These are phyloP conservation scores for Nannospalax galili DNA, from an alignment of 2,113 vertebrate genomes.

Conservation along the genomic window DNA sequence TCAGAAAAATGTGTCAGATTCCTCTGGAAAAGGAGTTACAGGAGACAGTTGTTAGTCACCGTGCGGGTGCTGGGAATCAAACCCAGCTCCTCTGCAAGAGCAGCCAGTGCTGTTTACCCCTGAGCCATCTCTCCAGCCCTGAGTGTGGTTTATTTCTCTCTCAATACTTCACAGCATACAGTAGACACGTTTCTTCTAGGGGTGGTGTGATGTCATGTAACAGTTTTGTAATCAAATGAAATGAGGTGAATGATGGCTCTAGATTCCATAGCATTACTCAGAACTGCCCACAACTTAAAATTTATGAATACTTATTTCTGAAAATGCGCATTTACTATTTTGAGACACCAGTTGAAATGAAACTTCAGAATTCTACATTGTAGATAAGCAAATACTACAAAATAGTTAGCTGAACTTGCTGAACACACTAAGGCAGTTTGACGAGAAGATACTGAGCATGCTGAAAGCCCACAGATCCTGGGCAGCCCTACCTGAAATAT, in stretches of 20 bases:
- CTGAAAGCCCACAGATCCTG: background rate
- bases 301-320: background rate
- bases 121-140: too few species aligned
- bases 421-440: background rate
- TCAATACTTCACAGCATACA: background rate
- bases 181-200: background rate
- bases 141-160: background rate
- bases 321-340: background rate
- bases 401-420: background rate
- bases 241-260: background rate
- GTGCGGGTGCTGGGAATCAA: too few species aligned
- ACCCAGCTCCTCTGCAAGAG: too few species aligned
- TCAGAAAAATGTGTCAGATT: too few species aligned
- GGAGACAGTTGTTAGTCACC: too few species aligned
- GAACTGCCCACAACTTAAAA: background rate
- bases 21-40: too few species aligned
- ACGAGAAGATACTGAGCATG: background rate
- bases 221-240: too few species aligned
- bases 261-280: background rate
- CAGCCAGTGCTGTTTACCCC: too few species aligned
- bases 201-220: too few species aligned
- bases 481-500: background rate
- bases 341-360: background rate
- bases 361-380: background rate
- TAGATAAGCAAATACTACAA: background rate